Percentiles rank a stretch among this genome's conserved stretches.
Conservation (phyloP, 2,113 vertebrate genomes). For the Catharus minimus region DNA sequence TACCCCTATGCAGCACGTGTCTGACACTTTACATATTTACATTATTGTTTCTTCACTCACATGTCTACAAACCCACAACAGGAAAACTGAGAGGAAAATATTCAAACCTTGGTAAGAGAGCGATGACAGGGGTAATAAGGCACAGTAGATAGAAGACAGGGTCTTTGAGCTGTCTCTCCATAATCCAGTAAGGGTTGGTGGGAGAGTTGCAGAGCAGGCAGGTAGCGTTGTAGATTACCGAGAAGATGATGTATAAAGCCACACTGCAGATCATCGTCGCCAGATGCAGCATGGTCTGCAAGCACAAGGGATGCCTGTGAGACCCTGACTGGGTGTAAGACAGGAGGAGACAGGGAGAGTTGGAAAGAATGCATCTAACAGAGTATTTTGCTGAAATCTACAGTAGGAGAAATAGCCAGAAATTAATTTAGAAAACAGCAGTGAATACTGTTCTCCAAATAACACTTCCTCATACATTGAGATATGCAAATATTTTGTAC, state of each 20-base stretch:
- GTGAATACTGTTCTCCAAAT: background rate
- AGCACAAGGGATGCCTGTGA: background rate
- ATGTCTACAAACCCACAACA: background rate
- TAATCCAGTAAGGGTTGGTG: constrained; percentile 85
- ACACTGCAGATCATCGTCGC: constrained; percentile 82
- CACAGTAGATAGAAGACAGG: constrained; percentile 89
- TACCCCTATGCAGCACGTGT: background rate
- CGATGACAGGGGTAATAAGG: constrained; percentile 80
- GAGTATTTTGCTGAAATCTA: background rate
- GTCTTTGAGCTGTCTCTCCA: constrained; percentile 85
- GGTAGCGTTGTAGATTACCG: constrained; percentile 78
- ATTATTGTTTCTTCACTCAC: background rate
- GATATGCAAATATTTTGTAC: background rate
- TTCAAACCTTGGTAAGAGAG: constrained; percentile 89
- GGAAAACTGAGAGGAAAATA: background rate
- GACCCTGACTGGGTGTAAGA: background rate
- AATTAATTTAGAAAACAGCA: background rate
- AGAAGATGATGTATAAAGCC: constrained; percentile 77
- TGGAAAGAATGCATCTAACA: background rate
- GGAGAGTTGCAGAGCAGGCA: constrained; percentile 88
- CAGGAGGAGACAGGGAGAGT: background rate
- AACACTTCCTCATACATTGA: background rate
- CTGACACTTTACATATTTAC: background rate
- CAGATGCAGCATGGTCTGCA: constrained; percentile 85
- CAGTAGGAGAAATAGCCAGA: background rate